phyloP scores from a whole-genome alignment of 2,113 vertebrate genomes.

The Asarcornis scutulata region DNA sequence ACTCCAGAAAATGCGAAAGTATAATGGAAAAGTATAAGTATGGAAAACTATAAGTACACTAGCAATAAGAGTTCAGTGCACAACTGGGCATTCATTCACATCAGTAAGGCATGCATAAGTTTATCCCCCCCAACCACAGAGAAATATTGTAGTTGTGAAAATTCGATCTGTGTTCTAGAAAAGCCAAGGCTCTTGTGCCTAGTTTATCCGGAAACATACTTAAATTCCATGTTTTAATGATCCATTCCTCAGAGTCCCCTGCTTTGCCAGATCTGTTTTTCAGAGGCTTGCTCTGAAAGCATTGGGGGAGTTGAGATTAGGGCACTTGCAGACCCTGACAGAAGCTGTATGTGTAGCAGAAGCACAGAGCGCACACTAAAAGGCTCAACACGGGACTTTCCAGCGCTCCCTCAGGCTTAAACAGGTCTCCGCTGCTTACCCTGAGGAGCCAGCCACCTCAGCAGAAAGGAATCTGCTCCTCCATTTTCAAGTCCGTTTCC shows the following conservation, averaged over 20 bases:
- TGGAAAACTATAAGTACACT: too few relatives aligned
- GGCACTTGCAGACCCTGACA: not conserved
- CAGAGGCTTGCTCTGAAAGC: not conserved
- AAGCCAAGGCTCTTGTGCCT: not conserved
- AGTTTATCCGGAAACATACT: not conserved
- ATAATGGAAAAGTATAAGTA: too few relatives aligned
- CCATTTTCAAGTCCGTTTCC: not conserved
- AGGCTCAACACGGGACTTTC: accelerated
- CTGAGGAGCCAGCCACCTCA: not conserved
- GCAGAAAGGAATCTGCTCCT: not conserved
- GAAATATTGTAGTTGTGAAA: not conserved
- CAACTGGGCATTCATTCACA: accelerated
- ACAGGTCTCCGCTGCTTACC: not conserved
- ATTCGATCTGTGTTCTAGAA: not conserved
- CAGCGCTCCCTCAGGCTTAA: accelerated
- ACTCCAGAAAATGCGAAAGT: not conserved
- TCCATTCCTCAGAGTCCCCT: not conserved
- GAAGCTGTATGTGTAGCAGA: not conserved
- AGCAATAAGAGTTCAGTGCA: accelerated
- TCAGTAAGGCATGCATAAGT: accelerated
- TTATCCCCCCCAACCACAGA: not conserved
- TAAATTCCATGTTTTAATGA: not conserved
- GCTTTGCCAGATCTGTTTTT: not conserved
- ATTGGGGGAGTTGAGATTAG: not conserved
- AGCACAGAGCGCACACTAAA: not conserved